These are phyloP conservation scores for Aethina tumida DNA, from an alignment of 1,140 invertebrate genomes.

Conservation along the genomic window DNA sequence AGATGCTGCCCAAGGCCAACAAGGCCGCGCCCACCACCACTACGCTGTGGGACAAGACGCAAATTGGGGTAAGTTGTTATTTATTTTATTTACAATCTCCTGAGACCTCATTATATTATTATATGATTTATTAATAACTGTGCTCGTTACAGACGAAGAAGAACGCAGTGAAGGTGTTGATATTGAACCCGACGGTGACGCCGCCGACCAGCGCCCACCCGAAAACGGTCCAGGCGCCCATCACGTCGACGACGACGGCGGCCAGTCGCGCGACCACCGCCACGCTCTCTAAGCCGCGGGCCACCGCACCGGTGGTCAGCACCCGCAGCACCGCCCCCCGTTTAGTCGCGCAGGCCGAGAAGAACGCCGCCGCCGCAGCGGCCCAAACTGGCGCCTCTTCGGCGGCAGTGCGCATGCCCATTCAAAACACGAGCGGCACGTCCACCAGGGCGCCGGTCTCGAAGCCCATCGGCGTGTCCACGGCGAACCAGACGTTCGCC, in stretches of 20 bases:
- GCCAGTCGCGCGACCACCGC: constrained; percentile 21
- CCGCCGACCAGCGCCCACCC: constrained; percentile 20
- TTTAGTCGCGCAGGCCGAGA: constrained; percentile 39
- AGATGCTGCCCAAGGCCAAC: constrained; percentile 66
- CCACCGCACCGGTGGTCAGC: constrained; percentile 35
- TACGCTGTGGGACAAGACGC: constrained; percentile 49
- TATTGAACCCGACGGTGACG: constrained; percentile 18
- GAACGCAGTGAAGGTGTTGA: constrained; percentile 26
- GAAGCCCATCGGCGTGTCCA: constrained; percentile 41
- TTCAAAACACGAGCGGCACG: constrained; percentile 27
- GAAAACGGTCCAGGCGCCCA: constrained; percentile 14
- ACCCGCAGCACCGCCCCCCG: constrained; percentile 43
- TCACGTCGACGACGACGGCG: constrained; percentile 11
- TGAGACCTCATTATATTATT: constrained; percentile 3
- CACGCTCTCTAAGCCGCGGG: constrained; percentile 32
- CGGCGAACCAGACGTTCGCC: constrained; percentile 48
- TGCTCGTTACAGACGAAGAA: constrained; percentile 29
- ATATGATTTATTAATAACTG: neutral
- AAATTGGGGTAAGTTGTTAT: constrained; percentile 28
- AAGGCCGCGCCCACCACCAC: constrained; percentile 39
- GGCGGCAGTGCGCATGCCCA: constrained; percentile 12
- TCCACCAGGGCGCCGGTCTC: constrained; percentile 29
- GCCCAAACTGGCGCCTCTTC: constrained; percentile 8
- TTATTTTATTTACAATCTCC: constrained; percentile 3
- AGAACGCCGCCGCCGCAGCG: constrained; percentile 23